Conservation (phyloP, 2,797 vertebrate species). For the Neomorphus geoffroyi region DNA sequence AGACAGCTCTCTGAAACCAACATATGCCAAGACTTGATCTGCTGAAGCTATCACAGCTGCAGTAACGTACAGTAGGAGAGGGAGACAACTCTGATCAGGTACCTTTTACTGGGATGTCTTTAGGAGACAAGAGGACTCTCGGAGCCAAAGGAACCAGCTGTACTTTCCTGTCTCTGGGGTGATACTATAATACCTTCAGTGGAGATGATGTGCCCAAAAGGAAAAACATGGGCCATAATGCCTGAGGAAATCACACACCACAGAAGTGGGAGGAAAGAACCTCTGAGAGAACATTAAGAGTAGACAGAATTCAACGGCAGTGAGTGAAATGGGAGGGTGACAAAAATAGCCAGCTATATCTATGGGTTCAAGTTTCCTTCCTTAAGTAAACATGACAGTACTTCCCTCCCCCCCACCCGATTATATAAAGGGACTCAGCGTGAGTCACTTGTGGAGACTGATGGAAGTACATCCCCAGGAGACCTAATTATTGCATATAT, state of each 20-base stretch:
- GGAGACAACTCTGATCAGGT: background rate
- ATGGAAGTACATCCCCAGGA: background rate
- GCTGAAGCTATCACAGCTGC: background rate
- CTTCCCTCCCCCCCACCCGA: background rate
- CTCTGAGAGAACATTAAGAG: background rate
- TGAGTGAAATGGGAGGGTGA: background rate
- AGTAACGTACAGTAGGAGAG: background rate
- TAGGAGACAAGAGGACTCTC: background rate
- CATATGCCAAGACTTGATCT: background rate
- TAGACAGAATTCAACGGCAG: background rate
- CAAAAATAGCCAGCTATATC: constrained; percentile 7
- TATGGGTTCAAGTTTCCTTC: background rate
- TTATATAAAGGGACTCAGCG: background rate
- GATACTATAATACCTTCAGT: background rate
- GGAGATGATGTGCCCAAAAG: background rate
- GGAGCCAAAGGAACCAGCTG: background rate
- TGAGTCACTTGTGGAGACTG: constrained; percentile 32
- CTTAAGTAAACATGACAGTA: background rate
- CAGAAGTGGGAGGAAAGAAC: background rate
- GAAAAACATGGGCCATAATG: background rate
- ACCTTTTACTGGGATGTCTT: background rate
- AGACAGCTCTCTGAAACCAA: background rate
- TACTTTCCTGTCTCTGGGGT: background rate
- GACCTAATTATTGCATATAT: constrained; percentile 49
- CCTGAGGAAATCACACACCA: background rate